Percentiles rank a stretch among this genome's conserved stretches.
phyloP scores from a whole-genome alignment of 2,797 vertebrate species.

The Poeciliopsis presidionis region DNA sequence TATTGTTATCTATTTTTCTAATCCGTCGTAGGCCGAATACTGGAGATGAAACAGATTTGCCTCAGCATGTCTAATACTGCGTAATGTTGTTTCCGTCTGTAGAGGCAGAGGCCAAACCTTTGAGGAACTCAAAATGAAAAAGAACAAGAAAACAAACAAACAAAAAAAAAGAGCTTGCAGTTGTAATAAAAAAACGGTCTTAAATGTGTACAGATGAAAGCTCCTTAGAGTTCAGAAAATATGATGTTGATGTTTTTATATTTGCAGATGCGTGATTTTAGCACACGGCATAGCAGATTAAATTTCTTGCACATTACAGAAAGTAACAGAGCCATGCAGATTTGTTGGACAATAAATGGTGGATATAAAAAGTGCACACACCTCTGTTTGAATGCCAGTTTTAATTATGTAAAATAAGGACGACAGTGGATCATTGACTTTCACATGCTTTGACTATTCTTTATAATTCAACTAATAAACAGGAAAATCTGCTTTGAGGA shows the following conservation, averaged over 20 bases:
- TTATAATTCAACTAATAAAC: background rate
- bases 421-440: background rate
- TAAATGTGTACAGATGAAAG: conserved; percentile 48
- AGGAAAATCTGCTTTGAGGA: background rate
- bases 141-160: conserved; percentile 11
- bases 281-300: conserved; percentile 35
- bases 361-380: background rate
- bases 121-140: conserved; percentile 47
- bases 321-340: conserved; percentile 41
- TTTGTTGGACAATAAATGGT: conserved; percentile 48
- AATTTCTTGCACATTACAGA: conserved; percentile 43
- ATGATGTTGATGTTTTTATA: conserved; percentile 38
- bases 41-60: conserved; percentile 66
- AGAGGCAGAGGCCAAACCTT: conserved; percentile 61
- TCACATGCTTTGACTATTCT: background rate
- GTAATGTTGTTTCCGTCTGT: conserved; percentile 56
- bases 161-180: conserved; percentile 30
- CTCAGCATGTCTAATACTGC: conserved; percentile 58
- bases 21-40: conserved; percentile 63
- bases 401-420: background rate
- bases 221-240: conserved; percentile 31
- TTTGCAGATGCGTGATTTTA: conserved; percentile 39
- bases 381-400: background rate
- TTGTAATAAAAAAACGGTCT: conserved; percentile 16
- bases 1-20: conserved; percentile 77